A percentile compares a stretch with the other conserved stretches of the same genome.
Evolutionary conservation across 2,888 invertebrate species (phyloP).

Genomic region (Tigriopus californicus): DNA sequence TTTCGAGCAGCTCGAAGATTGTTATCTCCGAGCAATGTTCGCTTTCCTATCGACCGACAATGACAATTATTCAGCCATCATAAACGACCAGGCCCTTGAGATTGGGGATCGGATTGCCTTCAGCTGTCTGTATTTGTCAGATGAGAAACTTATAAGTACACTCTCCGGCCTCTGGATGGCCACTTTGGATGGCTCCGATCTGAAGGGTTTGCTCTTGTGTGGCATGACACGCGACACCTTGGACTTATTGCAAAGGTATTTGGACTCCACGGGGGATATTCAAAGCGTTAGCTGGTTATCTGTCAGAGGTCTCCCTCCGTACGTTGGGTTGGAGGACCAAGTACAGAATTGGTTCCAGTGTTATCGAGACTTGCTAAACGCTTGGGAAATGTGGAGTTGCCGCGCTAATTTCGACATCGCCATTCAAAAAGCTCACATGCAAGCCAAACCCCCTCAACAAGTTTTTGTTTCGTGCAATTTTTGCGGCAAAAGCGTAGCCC

Average conservation of each 20-base stretch:
- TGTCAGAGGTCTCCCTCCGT: background rate
- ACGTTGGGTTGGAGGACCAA: background rate
- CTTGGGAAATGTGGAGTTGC: slow-evolving; percentile 73
- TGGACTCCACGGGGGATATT: slow-evolving; percentile 38
- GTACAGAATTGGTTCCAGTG: slow-evolving; percentile 8
- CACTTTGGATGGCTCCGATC: slow-evolving; percentile 53
- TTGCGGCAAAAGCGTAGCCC: slow-evolving; percentile 66
- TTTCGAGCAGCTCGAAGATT: slow-evolving; percentile 59
- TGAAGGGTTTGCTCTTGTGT: slow-evolving; percentile 53
- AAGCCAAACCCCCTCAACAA: slow-evolving; percentile 25
- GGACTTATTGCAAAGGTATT: slow-evolving; percentile 60
- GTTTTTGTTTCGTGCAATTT: slow-evolving; percentile 78
- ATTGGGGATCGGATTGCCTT: slow-evolving; percentile 79
- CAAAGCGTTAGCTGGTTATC: slow-evolving; percentile 1
- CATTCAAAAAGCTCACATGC: slow-evolving; percentile 28
- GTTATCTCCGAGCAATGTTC: slow-evolving; percentile 76
- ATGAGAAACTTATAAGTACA: slow-evolving; percentile 56
- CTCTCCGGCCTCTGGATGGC: slow-evolving; percentile 47
- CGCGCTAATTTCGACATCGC: slow-evolving; percentile 73
- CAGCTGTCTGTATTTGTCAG: slow-evolving; percentile 65
- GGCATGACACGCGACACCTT: slow-evolving; percentile 54
- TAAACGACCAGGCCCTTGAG: slow-evolving; percentile 62
- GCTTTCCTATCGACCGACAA: slow-evolving; percentile 66
- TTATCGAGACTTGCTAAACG: slow-evolving; percentile 3
- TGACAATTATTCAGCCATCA: slow-evolving; percentile 50